Evolutionary conservation across 2,797 vertebrate species (phyloP).

Genomic region (Micropoecilia bifurca): DNA sequence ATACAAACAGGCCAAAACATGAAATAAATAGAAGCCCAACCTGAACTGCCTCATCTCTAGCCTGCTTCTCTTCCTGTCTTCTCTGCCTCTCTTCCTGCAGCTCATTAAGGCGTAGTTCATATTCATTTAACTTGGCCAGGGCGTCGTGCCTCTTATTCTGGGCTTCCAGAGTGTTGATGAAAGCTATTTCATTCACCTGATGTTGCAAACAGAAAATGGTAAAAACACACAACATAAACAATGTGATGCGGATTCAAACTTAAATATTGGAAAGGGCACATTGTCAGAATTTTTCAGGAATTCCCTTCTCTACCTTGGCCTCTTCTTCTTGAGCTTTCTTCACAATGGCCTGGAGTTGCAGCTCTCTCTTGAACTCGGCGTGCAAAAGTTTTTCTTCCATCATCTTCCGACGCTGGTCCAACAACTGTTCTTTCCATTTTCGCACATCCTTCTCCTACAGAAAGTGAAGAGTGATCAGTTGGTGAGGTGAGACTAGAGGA

Average conservation of each 20-base stretch:
- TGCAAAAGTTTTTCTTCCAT: slow-evolving; percentile 98
- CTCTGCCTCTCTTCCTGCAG: slow-evolving; percentile 94
- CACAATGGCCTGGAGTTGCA: slow-evolving; percentile 97
- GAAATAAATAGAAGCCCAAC: slow-evolving; percentile 1
- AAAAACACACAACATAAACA: not conserved
- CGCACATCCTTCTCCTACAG: slow-evolving; percentile 95
- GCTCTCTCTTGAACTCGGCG: slow-evolving; percentile 95
- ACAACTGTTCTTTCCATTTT: slow-evolving; percentile 97
- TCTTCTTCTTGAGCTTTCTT: slow-evolving; percentile 99
- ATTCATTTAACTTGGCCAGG: slow-evolving; percentile 95
- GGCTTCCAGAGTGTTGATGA: slow-evolving; percentile 98
- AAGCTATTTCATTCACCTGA: slow-evolving; percentile 98
- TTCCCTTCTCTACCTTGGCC: slow-evolving; percentile 86
- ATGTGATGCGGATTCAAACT: not conserved
- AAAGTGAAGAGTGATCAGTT: slow-evolving; percentile 29
- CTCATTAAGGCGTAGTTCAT: slow-evolving; percentile 96
- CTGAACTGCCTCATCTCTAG: slow-evolving; percentile 96
- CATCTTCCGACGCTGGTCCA: slow-evolving; percentile 95
- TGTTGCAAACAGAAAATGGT: slow-evolving; percentile 10
- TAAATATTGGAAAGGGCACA: not conserved
- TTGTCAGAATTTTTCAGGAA: not conserved
- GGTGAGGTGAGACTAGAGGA: slow-evolving; percentile 12
- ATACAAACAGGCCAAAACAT: too few species aligned
- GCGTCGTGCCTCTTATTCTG: slow-evolving; percentile 98
- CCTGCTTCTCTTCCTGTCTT: slow-evolving; percentile 97